phyloP scores from a whole-genome alignment of 2,888 invertebrate species.

The Phengaris arion region DNA sequence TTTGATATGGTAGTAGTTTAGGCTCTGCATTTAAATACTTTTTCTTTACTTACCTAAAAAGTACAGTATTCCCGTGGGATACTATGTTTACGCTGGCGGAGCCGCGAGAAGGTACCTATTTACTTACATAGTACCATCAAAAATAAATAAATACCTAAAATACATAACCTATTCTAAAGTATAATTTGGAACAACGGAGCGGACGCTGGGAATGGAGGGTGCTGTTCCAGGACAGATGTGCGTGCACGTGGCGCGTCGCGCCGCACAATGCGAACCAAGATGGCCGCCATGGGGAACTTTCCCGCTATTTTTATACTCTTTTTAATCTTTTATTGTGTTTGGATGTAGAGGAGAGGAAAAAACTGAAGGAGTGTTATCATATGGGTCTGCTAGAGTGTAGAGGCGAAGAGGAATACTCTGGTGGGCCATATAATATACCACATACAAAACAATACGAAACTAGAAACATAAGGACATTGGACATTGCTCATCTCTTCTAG shows the following conservation, averaged over 20 bases:
- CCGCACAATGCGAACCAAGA: slow-evolving; percentile 68
- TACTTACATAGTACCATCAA: slow-evolving; percentile 32
- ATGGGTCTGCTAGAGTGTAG: background rate
- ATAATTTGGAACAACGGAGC: slow-evolving; percentile 30
- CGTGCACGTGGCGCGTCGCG: slow-evolving; percentile 48
- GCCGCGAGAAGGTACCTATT: no score
- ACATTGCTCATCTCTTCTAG: no score
- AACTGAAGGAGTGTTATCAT: background rate
- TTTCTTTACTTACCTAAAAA: no score
- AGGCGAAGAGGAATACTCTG: background rate
- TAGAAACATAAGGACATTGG: no score
- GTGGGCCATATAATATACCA: no score
- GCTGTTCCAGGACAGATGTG: slow-evolving; percentile 46
- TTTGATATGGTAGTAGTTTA: no score
- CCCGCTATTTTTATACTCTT: slow-evolving; percentile 61
- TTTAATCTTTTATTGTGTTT: slow-evolving; percentile 31
- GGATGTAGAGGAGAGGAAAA: slow-evolving; percentile 7
- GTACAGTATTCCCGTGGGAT: no score
- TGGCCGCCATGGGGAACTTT: slow-evolving; percentile 65
- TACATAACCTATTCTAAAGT: background rate
- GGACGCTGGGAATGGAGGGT: slow-evolving; percentile 44
- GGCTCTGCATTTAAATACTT: no score
- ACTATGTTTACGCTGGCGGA: no score
- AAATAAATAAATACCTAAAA: slow-evolving; percentile 6
- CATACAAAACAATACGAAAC: no score